Evolutionary conservation across 2,113 vertebrate genomes (phyloP).

Genomic region (Semicossyphus pulcher): DNA sequence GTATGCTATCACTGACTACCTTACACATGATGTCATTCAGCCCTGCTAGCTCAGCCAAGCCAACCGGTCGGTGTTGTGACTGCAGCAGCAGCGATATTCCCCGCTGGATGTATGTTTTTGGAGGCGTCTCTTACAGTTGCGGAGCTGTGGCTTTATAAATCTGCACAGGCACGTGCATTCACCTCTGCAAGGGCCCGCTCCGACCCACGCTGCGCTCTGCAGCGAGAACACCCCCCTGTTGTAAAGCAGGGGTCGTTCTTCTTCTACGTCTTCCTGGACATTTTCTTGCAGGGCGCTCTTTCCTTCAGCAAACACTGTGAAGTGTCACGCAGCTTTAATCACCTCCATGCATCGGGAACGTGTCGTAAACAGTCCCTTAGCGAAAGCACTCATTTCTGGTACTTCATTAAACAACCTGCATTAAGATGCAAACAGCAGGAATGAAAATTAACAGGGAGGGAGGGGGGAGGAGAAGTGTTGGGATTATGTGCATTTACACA

Average conservation of each 20-base stretch:
- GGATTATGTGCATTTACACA: constrained; percentile 32
- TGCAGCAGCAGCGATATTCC: constrained; percentile 55
- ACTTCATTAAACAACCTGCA: constrained; percentile 80
- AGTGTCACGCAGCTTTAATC: constrained; percentile 68
- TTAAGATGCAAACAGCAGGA: constrained; percentile 72
- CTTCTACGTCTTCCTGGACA: constrained; percentile 34
- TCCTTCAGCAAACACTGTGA: constrained; percentile 51
- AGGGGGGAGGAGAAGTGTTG: constrained; percentile 44
- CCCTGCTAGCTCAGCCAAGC: constrained; percentile 37
- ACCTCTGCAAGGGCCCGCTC: constrained; percentile 66
- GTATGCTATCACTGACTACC: constrained; percentile 47
- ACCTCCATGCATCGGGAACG: constrained; percentile 63
- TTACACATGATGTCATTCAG: constrained; percentile 66
- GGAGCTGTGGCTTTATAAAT: constrained; percentile 77
- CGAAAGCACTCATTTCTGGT: constrained; percentile 75
- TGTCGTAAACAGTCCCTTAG: constrained; percentile 69
- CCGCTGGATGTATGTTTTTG: constrained; percentile 49
- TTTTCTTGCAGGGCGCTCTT: constrained; percentile 32
- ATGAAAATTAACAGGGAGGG: constrained; percentile 60
- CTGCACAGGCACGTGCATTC: constrained; percentile 72
- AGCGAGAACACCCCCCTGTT: constrained; percentile 23
- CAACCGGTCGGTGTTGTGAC: constrained; percentile 68
- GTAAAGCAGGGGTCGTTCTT: constrained; percentile 18
- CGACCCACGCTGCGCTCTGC: constrained; percentile 47
- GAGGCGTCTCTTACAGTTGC: constrained; percentile 49